Base-by-base conservation (phyloP, 2,113 vertebrate genomes). In the Geothlypis trichas region DNA sequence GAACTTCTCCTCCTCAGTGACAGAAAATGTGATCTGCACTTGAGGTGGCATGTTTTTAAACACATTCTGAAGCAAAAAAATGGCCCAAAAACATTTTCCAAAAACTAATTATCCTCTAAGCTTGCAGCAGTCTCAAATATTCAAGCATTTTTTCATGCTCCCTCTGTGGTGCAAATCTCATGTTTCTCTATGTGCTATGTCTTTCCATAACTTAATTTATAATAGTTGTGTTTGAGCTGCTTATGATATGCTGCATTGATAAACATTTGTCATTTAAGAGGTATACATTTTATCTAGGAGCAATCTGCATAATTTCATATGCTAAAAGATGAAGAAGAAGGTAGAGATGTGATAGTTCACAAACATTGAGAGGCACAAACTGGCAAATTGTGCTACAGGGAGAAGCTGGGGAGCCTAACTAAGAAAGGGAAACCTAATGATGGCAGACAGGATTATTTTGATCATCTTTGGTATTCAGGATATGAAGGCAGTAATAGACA, bases 21-120 rank as follows among this genome's bases (percentile, higher is more conserved):
- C 39, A 77, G 26, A 54, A 88, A 76, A 95, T 37, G 24, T 0
- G 0, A 87, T 26, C n/a, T 81, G 28, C 1, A 1, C 14, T 44
- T 77, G 41, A 7, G 10, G 7, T 46, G 15, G 2, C 0, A 0
- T 18, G 7, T 21, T 74, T 74, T 42, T 30, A 62, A 51, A 57
- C 26, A 51, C 4, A 9, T 66, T 84, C 46, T 84, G 28, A 81
- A 86, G 14, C 30, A 37, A 69, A 88, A 79, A 10, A 1, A 11
- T 2, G 26, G 7, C 14, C 16, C 10, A 84, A 49, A 86, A 84
- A 37, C 31, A 33, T 35, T 68, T 35, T 57, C 49, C 5, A 75
- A 63, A 83, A 79, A 4, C 3, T 33, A 69, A n/a, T 10, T 39
- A 31, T 22, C 4, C 8, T 68, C 11, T 67, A 78, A 51, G 26